Percentiles rank a stretch among this genome's conserved stretches.
Conservation (phyloP, 1,140 invertebrate species). For the Bombus impatiens region DNA sequence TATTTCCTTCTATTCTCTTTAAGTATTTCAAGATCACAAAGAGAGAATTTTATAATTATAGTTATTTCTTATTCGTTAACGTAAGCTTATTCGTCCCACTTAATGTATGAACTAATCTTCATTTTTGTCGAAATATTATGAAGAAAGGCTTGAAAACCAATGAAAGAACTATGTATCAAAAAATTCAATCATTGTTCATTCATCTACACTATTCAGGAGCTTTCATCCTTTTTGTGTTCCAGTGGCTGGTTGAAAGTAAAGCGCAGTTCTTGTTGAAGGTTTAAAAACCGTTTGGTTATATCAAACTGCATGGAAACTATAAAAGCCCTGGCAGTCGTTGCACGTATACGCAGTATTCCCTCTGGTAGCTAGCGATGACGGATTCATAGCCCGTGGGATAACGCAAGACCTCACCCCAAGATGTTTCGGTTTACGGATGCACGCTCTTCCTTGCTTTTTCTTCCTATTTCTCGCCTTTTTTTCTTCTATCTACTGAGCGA, state of each 20-base stretch:
- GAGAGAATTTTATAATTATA: neutral
- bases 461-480: constrained; percentile 36
- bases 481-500: constrained; percentile 57
- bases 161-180: neutral
- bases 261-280: constrained; percentile 28
- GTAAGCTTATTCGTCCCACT: neutral
- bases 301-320: constrained; percentile 68
- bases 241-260: neutral
- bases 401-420: constrained; percentile 45
- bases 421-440: constrained; percentile 50
- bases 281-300: constrained; percentile 31
- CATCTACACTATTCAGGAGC: neutral
- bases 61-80: too few species aligned
- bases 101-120: neutral
- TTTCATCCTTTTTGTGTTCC: neutral
- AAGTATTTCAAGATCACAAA: neutral
- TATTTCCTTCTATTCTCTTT: neutral
- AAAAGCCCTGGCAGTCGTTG: constrained; percentile 65
- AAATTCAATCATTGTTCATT: neutral
- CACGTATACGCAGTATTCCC: constrained; percentile 46
- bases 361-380: constrained; percentile 72
- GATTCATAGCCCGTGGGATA: constrained; percentile 76
- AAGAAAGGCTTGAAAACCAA: neutral
- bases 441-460: constrained; percentile 26
- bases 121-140: neutral